A percentile compares a stretch with the other conserved stretches of the same genome.
phyloP scores from a whole-genome alignment of 2,888 invertebrate species.

The Caenorhabditis panamensis region DNA sequence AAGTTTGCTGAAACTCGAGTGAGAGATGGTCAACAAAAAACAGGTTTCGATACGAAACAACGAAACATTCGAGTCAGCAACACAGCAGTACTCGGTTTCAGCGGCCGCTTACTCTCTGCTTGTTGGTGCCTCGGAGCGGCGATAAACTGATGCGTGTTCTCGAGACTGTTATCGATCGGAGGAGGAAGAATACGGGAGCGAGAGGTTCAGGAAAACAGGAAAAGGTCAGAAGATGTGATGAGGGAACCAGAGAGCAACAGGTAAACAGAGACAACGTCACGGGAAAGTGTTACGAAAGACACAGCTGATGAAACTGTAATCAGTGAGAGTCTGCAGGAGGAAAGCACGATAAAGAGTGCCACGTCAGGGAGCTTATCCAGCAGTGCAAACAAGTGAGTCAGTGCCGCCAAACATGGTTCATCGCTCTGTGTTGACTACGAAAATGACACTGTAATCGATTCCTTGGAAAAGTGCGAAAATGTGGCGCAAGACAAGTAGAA shows the following conservation, averaged over 20 bases:
- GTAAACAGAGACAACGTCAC: not conserved
- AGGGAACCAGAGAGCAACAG: not conserved
- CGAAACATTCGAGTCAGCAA: slow-evolving; percentile 37
- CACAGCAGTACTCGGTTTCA: slow-evolving; percentile 2
- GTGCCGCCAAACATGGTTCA: slow-evolving; percentile 38
- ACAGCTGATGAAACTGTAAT: slow-evolving; percentile 15
- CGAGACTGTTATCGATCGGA: slow-evolving; percentile 35
- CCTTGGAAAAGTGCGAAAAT: slow-evolving; percentile 39
- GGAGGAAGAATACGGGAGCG: slow-evolving; percentile 9
- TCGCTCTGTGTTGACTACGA: too few relatives aligned
- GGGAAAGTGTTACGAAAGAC: too few relatives aligned
- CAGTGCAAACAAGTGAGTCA: slow-evolving; percentile 54
- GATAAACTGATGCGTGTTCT: slow-evolving; percentile 43
- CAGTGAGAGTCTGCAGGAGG: not conserved
- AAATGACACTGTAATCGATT: slow-evolving; percentile 16
- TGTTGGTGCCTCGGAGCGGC: slow-evolving; percentile 11
- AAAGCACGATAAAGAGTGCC: slow-evolving; percentile 15
- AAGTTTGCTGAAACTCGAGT: not conserved
- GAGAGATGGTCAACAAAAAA: slow-evolving; percentile 24
- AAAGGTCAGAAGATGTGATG: slow-evolving; percentile 5
- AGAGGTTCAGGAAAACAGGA: too few relatives aligned
- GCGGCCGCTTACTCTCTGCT: slow-evolving; percentile 20
- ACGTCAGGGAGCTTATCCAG: slow-evolving; percentile 42
- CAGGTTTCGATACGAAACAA: slow-evolving; percentile 33
- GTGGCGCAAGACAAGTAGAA: slow-evolving; percentile 18